phyloP scores from a whole-genome alignment of 2,113 vertebrate species.

The Corynorhinus townsendii region DNA sequence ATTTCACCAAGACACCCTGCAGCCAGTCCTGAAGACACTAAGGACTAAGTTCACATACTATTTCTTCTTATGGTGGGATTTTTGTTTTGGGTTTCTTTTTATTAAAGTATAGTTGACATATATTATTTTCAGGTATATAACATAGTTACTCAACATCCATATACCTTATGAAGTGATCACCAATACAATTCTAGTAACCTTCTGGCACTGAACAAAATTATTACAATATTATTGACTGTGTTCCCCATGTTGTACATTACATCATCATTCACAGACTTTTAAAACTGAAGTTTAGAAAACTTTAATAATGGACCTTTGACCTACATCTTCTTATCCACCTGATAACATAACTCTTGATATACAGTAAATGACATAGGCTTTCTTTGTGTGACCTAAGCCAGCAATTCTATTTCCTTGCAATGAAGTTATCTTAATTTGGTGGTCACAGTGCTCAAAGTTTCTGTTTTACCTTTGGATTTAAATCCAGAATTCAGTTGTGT shows the following conservation, averaged over 20 bases:
- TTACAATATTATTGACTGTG: neutral
- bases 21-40: neutral
- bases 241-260: neutral
- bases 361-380: neutral
- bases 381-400: neutral
- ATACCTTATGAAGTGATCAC: neutral
- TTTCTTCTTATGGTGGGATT: neutral
- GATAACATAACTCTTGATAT: neutral
- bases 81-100: neutral
- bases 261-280: neutral
- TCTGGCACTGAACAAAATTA: neutral
- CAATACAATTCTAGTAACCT: neutral
- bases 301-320: neutral
- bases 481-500: neutral
- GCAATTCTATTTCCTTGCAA: neutral
- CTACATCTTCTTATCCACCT: neutral
- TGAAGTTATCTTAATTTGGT: neutral
- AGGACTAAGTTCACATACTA: neutral
- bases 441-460: neutral
- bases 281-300: neutral
- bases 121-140: neutral
- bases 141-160: neutral
- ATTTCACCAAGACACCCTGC: accelerated
- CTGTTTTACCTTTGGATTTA: slow-evolving; percentile 15
- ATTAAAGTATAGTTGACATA: neutral